These are phyloP conservation scores for Triplophysa yarkandensis DNA, from an alignment of 2,797 vertebrate species.

Conservation along the genomic window DNA sequence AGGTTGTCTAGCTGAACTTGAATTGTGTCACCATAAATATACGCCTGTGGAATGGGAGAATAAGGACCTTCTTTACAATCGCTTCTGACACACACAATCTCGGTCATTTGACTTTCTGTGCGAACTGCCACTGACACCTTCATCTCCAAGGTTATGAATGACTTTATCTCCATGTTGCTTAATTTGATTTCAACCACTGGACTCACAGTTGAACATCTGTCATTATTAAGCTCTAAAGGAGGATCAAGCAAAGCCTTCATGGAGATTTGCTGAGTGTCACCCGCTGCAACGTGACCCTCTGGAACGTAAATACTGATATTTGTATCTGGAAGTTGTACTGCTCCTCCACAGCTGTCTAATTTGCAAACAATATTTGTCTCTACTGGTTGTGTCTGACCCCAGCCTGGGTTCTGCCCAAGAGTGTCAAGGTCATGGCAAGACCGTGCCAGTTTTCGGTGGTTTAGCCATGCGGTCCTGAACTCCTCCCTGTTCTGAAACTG, in stretches of 20 bases:
- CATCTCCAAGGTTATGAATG: slow-evolving; percentile 86
- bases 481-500: slow-evolving; percentile 96
- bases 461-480: slow-evolving; percentile 93
- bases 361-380: slow-evolving; percentile 93
- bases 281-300: slow-evolving; percentile 84
- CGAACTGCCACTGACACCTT: slow-evolving; percentile 85
- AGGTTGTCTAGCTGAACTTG: slow-evolving; percentile 89
- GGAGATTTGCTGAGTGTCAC: slow-evolving; percentile 91
- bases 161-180: slow-evolving; percentile 91
- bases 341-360: slow-evolving; percentile 87
- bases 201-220: slow-evolving; percentile 87
- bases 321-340: slow-evolving; percentile 93
- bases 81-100: slow-evolving; percentile 86
- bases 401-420: slow-evolving; percentile 92
- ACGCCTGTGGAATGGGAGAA: slow-evolving; percentile 76
- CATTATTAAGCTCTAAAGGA: slow-evolving; percentile 89
- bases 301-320: slow-evolving; percentile 89
- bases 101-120: slow-evolving; percentile 79
- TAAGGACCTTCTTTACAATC: slow-evolving; percentile 92
- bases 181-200: slow-evolving; percentile 93
- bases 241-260: slow-evolving; percentile 93
- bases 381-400: slow-evolving; percentile 96
- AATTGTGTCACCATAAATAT: slow-evolving; percentile 85
- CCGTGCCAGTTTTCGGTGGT: slow-evolving; percentile 91
- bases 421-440: slow-evolving; percentile 95